A percentile compares a stretch with the other conserved stretches of the same genome.
Conservation (phyloP, 2,888 invertebrate genomes). For the Leucoma salicis region DNA sequence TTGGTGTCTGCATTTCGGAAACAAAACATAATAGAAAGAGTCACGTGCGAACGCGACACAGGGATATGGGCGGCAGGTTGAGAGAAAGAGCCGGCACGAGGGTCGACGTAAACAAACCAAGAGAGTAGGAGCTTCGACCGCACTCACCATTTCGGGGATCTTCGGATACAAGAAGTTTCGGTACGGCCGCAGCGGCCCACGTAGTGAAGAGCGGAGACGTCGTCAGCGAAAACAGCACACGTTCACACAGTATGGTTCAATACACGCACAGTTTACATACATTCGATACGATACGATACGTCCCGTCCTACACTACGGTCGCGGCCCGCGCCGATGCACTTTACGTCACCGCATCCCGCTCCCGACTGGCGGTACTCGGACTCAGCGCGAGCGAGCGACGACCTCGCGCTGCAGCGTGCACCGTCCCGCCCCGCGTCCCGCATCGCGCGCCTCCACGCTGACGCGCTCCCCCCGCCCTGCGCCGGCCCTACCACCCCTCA, state of each 20-base stretch:
- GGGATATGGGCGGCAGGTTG: constrained; percentile 78
- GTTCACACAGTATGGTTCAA: constrained; percentile 61
- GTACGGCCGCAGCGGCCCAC: constrained; percentile 61
- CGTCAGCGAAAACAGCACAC: constrained; percentile 58
- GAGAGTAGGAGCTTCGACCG: constrained; percentile 78
- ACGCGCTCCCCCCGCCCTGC: constrained; percentile 38
- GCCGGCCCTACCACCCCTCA: constrained; percentile 43
- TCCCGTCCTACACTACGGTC: constrained; percentile 80
- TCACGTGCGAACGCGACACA: constrained; percentile 72
- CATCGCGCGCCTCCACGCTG: constrained; percentile 49
- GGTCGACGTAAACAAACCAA: constrained; percentile 79
- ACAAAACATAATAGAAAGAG: constrained; percentile 81
- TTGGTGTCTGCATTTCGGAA: constrained; percentile 79
- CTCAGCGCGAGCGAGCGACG: constrained; percentile 76
- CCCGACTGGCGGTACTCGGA: constrained; percentile 69
- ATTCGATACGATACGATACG: constrained; percentile 66
- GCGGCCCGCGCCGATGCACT: constrained; percentile 80
- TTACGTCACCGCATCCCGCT: constrained; percentile 83
- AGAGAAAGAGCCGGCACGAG: constrained; percentile 70
- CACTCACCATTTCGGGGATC: constrained; percentile 80
- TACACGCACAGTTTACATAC: constrained; percentile 61
- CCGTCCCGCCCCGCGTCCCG: constrained; percentile 65
- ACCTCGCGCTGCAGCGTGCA: constrained; percentile 80
- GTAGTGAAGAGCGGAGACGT: constrained; percentile 75
- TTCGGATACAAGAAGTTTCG: constrained; percentile 50